Evolutionary conservation across 2,113 vertebrate species (phyloP).

Genomic region (Dasyornis broadbenti): DNA sequence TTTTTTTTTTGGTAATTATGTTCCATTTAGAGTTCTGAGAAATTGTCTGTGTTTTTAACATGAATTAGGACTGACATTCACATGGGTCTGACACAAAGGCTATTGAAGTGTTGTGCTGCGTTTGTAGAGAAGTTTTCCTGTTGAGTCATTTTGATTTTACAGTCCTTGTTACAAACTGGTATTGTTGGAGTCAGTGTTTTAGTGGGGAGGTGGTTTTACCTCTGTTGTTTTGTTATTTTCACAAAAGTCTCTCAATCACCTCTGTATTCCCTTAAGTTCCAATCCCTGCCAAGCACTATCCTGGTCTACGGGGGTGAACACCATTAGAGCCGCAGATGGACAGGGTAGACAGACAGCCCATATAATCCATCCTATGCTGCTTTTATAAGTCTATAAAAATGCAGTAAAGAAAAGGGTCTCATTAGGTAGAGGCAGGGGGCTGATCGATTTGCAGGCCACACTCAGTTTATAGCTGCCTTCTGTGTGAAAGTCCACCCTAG

Average conservation of each 20-base stretch:
- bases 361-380: constrained; percentile 37
- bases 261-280: background rate
- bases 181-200: background rate
- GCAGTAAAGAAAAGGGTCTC: constrained; percentile 51
- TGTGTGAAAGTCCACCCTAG: constrained; percentile 40
- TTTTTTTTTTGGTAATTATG: background rate
- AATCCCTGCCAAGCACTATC: background rate
- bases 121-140: background rate
- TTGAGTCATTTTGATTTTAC: constrained; percentile 29
- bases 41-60: background rate
- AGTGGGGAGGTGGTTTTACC: background rate
- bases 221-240: background rate
- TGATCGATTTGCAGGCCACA: constrained; percentile 59
- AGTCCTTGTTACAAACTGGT: background rate
- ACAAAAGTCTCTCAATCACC: background rate
- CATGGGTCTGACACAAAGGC: background rate
- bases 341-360: constrained; percentile 28
- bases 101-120: background rate
- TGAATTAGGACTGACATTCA: background rate
- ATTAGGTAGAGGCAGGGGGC: constrained; percentile 53
- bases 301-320: background rate
- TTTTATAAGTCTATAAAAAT: constrained; percentile 57
- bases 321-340: constrained; percentile 5
- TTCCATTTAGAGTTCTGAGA: constrained; percentile 26
- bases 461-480: constrained; percentile 52